Base-by-base conservation (phyloP, 2,888 invertebrate species). In the Perizoma affinitatum region DNA sequence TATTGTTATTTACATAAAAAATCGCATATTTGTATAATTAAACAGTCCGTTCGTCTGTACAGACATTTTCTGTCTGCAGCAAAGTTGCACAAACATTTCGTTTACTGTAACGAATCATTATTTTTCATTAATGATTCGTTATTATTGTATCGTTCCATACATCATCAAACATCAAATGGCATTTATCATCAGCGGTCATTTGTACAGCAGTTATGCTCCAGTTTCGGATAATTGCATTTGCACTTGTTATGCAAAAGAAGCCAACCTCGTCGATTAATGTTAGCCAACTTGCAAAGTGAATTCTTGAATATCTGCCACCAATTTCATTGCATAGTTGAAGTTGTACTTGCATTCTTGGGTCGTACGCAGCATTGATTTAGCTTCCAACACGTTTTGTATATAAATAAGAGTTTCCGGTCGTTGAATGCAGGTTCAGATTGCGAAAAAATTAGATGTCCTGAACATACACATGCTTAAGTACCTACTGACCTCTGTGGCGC, bases 151-250 rank as follows among this genome's bases (percentile, higher is more conserved):
- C 74, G 67, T 70, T 73, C 58, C 62, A 62, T 51, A 72, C 70
- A 53, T 70, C 65, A 70, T 75, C 75, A 56, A 48, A 41, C 56
- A 57, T 54, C 55, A 61, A 57, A 61, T 40, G 43, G 49, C 54
- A 58, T 55, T 60, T 66, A 60, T 74, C 76, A 79, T 75, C 76
- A 76, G 65, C 70, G 65, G 73, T 72, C 76, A 79, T 80, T 82
- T 79, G 77, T 74, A 75, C 73, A 73, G 74, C 74, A 78, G 84
- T 84, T 80, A 80, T 82, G 84, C 82, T 83, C 88, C 73, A 87
- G 78, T 84, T 87, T 86, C 75, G 70, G 66, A 68, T 86, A 86
- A 86, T 84, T 82, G 81, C 79, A 79, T 83, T 80, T 80, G 80
- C 82, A 85, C 82, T 85, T 84, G 82, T 84, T 84, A 86, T 76